Percentiles rank a stretch among this genome's conserved stretches.
Evolutionary conservation across 2,888 invertebrate species (phyloP).

Genomic region (Erebia epiphron): DNA sequence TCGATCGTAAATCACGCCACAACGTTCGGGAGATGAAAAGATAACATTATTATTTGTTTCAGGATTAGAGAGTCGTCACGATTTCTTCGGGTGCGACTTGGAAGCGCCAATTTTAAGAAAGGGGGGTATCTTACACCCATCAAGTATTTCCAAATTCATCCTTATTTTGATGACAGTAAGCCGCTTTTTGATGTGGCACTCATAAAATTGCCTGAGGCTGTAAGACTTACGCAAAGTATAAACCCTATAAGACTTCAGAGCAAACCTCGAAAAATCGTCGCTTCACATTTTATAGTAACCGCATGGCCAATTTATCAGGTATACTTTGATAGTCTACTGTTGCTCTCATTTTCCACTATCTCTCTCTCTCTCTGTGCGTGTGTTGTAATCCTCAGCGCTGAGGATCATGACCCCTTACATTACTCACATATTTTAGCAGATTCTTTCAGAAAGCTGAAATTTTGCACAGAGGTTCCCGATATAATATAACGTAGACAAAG

Average conservation of each 20-base stretch:
- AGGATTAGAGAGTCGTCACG: slow-evolving; percentile 59
- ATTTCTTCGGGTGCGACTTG: slow-evolving; percentile 59
- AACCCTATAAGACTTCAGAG: slow-evolving; percentile 56
- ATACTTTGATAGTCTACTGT: background rate
- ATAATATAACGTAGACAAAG: too few relatives aligned
- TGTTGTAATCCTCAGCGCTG: too few relatives aligned
- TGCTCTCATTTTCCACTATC: background rate
- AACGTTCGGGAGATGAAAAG: slow-evolving; percentile 10
- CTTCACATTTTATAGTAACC: slow-evolving; percentile 65
- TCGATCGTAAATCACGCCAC: slow-evolving; percentile 5
- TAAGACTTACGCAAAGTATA: slow-evolving; percentile 50
- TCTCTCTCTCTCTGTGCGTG: too few relatives aligned
- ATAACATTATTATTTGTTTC: slow-evolving; percentile 38
- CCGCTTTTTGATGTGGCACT: slow-evolving; percentile 67
- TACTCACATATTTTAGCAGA: too few relatives aligned
- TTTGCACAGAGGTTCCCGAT: too few relatives aligned
- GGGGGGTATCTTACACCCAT: slow-evolving; percentile 59
- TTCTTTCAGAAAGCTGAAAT: too few relatives aligned
- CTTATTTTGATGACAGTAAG: slow-evolving; percentile 59
- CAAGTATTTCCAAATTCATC: slow-evolving; percentile 64
- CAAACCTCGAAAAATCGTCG: slow-evolving; percentile 44
- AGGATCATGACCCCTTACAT: too few relatives aligned
- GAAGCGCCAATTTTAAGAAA: slow-evolving; percentile 66
- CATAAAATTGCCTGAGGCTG: slow-evolving; percentile 52
- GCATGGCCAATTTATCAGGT: slow-evolving; percentile 52